Conservation (phyloP, 1,140 invertebrate genomes). For the Nymphalis io region DNA sequence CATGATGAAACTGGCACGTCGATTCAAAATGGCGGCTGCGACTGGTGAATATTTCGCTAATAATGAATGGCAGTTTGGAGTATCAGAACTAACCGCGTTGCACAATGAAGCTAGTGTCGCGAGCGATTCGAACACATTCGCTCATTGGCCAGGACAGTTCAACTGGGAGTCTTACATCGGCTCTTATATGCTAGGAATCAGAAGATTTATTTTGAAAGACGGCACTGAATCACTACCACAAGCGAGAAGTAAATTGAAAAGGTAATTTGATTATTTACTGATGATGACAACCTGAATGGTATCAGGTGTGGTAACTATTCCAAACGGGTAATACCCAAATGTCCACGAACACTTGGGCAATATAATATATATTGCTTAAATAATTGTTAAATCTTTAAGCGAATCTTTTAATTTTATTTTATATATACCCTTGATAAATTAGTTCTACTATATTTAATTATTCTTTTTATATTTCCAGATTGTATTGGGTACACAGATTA, state of each 20-base stretch:
- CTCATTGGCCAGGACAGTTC: conserved; percentile 60
- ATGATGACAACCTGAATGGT: too few relatives aligned
- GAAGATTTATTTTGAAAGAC: conserved; percentile 90
- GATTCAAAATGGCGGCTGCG: conserved; percentile 88
- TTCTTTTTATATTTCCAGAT: conserved; percentile 47
- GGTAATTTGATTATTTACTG: conserved; percentile 50
- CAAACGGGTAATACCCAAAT: too few relatives aligned
- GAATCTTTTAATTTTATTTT: too few relatives aligned
- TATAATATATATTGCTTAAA: too few relatives aligned
- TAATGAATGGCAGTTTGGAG: conserved; percentile 92
- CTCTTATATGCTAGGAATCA: conserved; percentile 89
- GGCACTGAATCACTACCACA: conserved; percentile 83
- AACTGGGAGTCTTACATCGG: conserved; percentile 75
- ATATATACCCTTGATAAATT: too few relatives aligned
- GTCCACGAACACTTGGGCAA: too few relatives aligned
- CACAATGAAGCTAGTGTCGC: conserved; percentile 81
- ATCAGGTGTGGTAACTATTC: too few relatives aligned
- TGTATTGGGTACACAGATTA: conserved; percentile 73
- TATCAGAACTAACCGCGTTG: conserved; percentile 87
- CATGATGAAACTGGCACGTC: conserved; percentile 91
- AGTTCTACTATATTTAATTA: too few relatives aligned
- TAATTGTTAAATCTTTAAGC: too few relatives aligned
- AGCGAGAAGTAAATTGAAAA: conserved; percentile 85
- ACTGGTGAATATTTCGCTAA: conserved; percentile 93
- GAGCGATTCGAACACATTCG: conserved; percentile 83